Base-by-base conservation (phyloP, 2,888 invertebrate genomes). In the Meloe dianella region DNA sequence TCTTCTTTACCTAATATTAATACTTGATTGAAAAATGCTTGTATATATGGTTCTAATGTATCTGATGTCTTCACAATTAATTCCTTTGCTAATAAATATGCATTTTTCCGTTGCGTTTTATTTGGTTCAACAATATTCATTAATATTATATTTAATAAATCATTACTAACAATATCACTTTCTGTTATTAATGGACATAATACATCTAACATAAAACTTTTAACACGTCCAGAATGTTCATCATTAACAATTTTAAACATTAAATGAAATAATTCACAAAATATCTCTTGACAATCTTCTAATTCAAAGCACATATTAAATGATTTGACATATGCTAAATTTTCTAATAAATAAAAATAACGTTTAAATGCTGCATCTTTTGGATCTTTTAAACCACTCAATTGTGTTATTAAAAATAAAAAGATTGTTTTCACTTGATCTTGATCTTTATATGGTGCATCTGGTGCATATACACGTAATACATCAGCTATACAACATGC, bases 281-380 rank as follows among this genome's bases (percentile, higher is more conserved):
- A 97, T 77, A 98, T 96, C 84, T 97, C 96, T 83, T 97, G 97
- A 78, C 95, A 96, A 85, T 98, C 97, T 82, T 98, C 98, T 66
- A 98, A 85, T 83, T 98, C 98, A 81, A 98, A 96, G 84, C 97
- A 98, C 92, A 98, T 98, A 84, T 98, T 98, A 85, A 98, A 98
- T 0, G 97, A 96, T 84, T 98, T 98, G 41, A 98, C 97, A 84
- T 96, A 97, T 0, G 97, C 97, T 77, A 98, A 86, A 85, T 98
- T 98, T 86, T 98, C 98, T 65, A 98, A 86, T 60, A 98, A 87
- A 84, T 98, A 98, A 85, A 98, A 98, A 85, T 98, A 98, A 74
- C 75, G 71, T 83, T 98, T 98, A 85, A 98, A 98, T 2, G 97
- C 96, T 4, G 98, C 95, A 85, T 97, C 96, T 83, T 97, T 97